Conservation (phyloP, 2,888 invertebrate genomes). For the Deroplatys truncata region DNA sequence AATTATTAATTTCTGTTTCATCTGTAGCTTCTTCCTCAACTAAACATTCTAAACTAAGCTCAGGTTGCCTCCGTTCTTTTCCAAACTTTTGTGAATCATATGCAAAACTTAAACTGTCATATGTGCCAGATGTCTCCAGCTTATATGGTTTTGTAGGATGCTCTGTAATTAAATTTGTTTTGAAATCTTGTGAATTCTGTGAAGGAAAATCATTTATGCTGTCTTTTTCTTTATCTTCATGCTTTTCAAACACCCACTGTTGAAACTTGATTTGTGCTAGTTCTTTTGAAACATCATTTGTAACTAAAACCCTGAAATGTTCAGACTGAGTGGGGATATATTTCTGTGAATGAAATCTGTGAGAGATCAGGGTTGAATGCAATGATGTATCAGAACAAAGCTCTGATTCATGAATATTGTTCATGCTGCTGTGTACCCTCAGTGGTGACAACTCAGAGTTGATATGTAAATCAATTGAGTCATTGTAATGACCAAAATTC, state of each 20-base stretch:
- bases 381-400: not conserved
- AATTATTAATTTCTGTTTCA: not conserved
- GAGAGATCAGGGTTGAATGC: not conserved
- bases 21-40: not conserved
- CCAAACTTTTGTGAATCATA: not conserved
- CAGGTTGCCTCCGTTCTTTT: not conserved
- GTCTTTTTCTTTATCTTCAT: not conserved
- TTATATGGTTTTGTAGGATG: not conserved
- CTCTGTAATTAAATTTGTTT: not conserved
- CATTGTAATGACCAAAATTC: not conserved
- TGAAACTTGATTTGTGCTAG: slow-evolving; percentile 38
- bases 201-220: not conserved
- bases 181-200: not conserved
- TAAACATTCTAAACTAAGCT: not conserved
- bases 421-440: not conserved
- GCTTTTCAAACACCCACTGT: slow-evolving; percentile 33
- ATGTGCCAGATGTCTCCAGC: not conserved
- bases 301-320: not conserved
- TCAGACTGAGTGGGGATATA: not conserved
- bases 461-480: not conserved
- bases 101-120: not conserved
- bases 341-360: not conserved
- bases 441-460: not conserved
- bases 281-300: slow-evolving; percentile 27
- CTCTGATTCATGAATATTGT: not conserved